phyloP scores from a whole-genome alignment of 1,140 invertebrate species.

The Gonatopus flavifemur region DNA sequence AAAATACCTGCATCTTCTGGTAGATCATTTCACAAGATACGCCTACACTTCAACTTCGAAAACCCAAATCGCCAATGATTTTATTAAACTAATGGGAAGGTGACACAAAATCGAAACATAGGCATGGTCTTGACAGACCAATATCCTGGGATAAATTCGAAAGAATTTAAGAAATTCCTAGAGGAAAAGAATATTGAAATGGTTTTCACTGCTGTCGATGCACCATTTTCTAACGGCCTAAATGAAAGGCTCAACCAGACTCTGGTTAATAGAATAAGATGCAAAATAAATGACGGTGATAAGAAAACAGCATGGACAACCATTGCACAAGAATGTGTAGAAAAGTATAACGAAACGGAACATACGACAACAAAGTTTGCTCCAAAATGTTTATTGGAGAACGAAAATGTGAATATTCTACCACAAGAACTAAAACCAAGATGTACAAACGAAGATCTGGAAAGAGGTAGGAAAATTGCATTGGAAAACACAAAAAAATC shows the following conservation, averaged over 20 bases:
- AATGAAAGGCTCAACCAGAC: slow-evolving; percentile 6
- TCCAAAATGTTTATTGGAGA: slow-evolving; percentile 16
- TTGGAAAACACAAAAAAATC: slow-evolving; percentile 22
- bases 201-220: slow-evolving; percentile 14
- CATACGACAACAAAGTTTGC: slow-evolving; percentile 13
- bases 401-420: slow-evolving; percentile 4
- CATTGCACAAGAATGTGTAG: slow-evolving; percentile 13
- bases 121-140: slow-evolving; percentile 1
- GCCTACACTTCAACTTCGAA: slow-evolving; percentile 42
- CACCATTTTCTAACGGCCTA: neutral
- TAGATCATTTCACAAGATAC: no score
- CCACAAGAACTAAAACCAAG: slow-evolving; percentile 12
- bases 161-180: slow-evolving; percentile 8
- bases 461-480: slow-evolving; percentile 20
- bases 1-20: slow-evolving; percentile 19
- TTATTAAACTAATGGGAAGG: neutral
- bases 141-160: slow-evolving; percentile 5
- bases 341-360: slow-evolving; percentile 16
- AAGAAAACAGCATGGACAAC: slow-evolving; percentile 16
- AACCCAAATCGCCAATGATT: slow-evolving; percentile 37
- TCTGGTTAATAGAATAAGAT: slow-evolving; percentile 1
- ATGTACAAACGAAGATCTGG: neutral
- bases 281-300: slow-evolving; percentile 13
- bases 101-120: neutral
- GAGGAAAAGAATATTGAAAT: slow-evolving; percentile 9